These are phyloP conservation scores for Rhabdomys pumilio DNA, from an alignment of 2,797 vertebrate genomes.

Conservation along the genomic window DNA sequence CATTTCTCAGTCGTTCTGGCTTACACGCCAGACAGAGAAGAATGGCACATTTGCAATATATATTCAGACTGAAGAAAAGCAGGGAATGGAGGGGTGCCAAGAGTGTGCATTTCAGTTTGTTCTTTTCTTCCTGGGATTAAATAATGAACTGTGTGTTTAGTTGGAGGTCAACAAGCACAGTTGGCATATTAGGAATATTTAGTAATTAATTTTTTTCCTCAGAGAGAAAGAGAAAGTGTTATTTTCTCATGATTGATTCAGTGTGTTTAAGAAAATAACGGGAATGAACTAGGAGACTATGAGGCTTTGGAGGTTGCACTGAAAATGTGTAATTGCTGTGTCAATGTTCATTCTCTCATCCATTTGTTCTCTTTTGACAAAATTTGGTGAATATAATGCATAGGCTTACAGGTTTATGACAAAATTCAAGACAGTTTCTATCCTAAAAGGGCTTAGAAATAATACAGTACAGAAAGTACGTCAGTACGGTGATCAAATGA, in stretches of 20 bases:
- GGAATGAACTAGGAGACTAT: neutral
- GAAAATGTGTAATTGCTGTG: slow-evolving; percentile 39
- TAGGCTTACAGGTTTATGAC: neutral
- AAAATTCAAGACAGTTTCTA: slow-evolving; percentile 50
- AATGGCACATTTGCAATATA: slow-evolving; percentile 41
- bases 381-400: slow-evolving; percentile 3
- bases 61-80: neutral
- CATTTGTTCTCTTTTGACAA: slow-evolving; percentile 58
- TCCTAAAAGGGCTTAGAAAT: slow-evolving; percentile 1
- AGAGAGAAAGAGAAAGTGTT: slow-evolving; percentile 5
- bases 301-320: neutral
- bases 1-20: slow-evolving; percentile 15
- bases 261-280: neutral
- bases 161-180: slow-evolving; percentile 13
- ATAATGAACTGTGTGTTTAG: slow-evolving; percentile 51
- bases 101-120: slow-evolving; percentile 8
- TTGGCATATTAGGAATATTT: slow-evolving; percentile 13
- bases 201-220: slow-evolving; percentile 44
- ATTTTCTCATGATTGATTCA: slow-evolving; percentile 45
- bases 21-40: slow-evolving; percentile 32
- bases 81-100: neutral
- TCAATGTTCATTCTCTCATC: slow-evolving; percentile 48
- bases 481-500: slow-evolving; percentile 37
- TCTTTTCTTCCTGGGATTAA: slow-evolving; percentile 50
- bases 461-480: neutral